Conservation (phyloP, 2,113 vertebrate genomes). For the Jaculus jaculus region DNA sequence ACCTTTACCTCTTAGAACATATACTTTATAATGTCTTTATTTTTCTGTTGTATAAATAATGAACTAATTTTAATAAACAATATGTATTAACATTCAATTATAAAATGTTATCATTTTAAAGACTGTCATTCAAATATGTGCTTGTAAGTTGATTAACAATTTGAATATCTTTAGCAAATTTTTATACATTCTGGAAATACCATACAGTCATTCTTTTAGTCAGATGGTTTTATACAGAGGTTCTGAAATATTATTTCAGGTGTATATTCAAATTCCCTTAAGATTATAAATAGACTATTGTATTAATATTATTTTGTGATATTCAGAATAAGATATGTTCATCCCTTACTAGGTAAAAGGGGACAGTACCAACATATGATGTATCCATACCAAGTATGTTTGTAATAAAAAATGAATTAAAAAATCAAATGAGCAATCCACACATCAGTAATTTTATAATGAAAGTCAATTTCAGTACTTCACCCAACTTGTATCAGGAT, state of each 20-base stretch:
- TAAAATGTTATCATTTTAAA: background rate
- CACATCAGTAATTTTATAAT: background rate
- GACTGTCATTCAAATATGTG: background rate
- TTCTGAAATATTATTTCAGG: background rate
- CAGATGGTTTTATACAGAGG: background rate
- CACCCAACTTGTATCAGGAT: background rate
- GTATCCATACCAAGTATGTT: too few species aligned
- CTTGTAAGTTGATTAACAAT: background rate
- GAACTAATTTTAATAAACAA: background rate
- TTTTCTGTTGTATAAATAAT: background rate
- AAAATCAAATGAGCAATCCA: background rate
- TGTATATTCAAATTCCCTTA: background rate
- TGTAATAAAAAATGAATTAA: too few species aligned
- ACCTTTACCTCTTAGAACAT: background rate
- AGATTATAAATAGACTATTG: background rate
- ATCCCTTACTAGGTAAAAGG: background rate
- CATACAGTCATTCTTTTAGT: background rate
- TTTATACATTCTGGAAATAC: background rate
- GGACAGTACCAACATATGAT: background rate
- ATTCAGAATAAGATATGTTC: background rate
- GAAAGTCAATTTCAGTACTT: background rate
- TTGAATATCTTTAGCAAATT: background rate
- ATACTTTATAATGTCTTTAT: background rate
- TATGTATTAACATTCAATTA: background rate
- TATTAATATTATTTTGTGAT: background rate